Conservation (phyloP, 2,797 vertebrate species). For the Sebastes vulpes region DNA sequence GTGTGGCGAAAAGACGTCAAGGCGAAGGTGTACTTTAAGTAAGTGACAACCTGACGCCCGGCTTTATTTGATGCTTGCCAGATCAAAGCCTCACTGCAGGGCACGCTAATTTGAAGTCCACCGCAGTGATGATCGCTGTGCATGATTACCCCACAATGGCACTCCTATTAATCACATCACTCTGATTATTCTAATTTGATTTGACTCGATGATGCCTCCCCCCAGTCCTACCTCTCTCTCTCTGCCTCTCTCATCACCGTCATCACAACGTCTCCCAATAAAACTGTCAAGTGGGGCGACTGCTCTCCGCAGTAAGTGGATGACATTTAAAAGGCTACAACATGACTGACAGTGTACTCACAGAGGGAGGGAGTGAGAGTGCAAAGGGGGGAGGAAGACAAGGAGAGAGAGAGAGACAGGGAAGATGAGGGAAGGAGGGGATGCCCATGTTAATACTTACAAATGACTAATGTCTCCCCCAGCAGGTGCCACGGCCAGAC, state of each 20-base stretch:
- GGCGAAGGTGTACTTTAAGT: slow-evolving; percentile 84
- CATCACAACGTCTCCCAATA: slow-evolving; percentile 81
- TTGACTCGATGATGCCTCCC: slow-evolving; percentile 80
- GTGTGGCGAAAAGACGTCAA: slow-evolving; percentile 73
- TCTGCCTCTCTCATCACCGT: slow-evolving; percentile 73
- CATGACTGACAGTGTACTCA: slow-evolving; percentile 85
- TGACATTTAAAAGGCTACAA: slow-evolving; percentile 87
- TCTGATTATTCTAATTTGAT: slow-evolving; percentile 88
- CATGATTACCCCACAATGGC: slow-evolving; percentile 87
- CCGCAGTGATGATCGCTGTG: slow-evolving; percentile 84
- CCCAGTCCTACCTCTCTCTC: slow-evolving; percentile 56
- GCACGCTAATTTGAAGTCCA: slow-evolving; percentile 85
- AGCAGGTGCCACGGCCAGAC: slow-evolving; percentile 86
- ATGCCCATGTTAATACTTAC: slow-evolving; percentile 86
- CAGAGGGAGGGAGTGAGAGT: slow-evolving; percentile 83
- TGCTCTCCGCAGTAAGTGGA: slow-evolving; percentile 82
- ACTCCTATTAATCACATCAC: slow-evolving; percentile 88
- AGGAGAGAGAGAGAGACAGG: slow-evolving; percentile 60
- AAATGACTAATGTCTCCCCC: slow-evolving; percentile 88
- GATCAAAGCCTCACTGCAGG: slow-evolving; percentile 86
- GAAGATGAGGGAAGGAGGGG: slow-evolving; percentile 79
- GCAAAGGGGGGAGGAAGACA: slow-evolving; percentile 61
- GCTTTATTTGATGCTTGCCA: slow-evolving; percentile 84
- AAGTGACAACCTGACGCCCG: slow-evolving; percentile 83
- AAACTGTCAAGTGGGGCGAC: slow-evolving; percentile 85